Conservation (phyloP, 2,797 vertebrate species). For the Coilia nasus region DNA sequence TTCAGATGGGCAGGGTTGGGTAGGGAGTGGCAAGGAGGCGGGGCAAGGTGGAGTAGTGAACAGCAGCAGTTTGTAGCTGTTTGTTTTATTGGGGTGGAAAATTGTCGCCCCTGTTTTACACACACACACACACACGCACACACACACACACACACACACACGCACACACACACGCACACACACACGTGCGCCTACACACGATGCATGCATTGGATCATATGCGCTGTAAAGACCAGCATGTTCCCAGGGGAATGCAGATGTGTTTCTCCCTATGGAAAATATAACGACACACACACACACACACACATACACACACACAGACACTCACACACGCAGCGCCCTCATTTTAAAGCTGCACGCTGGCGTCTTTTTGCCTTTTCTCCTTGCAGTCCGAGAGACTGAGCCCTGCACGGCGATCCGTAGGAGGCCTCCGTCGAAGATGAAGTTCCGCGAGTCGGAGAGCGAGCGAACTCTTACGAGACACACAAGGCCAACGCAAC, state of each 20-base stretch:
- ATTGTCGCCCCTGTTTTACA: slow-evolving; percentile 69
- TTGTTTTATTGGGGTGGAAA: slow-evolving; percentile 76
- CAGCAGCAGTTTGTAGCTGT: slow-evolving; percentile 77
- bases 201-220: slow-evolving; percentile 44
- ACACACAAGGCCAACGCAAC: not conserved
- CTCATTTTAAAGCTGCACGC: slow-evolving; percentile 45
- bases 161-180: slow-evolving; percentile 62
- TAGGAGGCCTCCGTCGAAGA: not conserved
- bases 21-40: slow-evolving; percentile 63
- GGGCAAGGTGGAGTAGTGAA: slow-evolving; percentile 68
- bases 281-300: slow-evolving; percentile 61
- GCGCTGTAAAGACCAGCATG: slow-evolving; percentile 15
- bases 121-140: slow-evolving; percentile 9
- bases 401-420: not conserved
- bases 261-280: slow-evolving; percentile 51
- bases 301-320: slow-evolving; percentile 44
- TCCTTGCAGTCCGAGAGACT: not conserved
- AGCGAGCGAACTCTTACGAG: not conserved
- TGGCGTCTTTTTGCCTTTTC: slow-evolving; percentile 26
- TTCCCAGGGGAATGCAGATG: slow-evolving; percentile 41
- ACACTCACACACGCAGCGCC: slow-evolving; percentile 51
- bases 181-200: slow-evolving; percentile 2
- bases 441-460: not conserved
- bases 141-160: slow-evolving; percentile 50
- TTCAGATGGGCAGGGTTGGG: slow-evolving; percentile 67